phyloP scores from a whole-genome alignment of 2,797 vertebrate genomes.

The Xiphorhynchus erythropygius region DNA sequence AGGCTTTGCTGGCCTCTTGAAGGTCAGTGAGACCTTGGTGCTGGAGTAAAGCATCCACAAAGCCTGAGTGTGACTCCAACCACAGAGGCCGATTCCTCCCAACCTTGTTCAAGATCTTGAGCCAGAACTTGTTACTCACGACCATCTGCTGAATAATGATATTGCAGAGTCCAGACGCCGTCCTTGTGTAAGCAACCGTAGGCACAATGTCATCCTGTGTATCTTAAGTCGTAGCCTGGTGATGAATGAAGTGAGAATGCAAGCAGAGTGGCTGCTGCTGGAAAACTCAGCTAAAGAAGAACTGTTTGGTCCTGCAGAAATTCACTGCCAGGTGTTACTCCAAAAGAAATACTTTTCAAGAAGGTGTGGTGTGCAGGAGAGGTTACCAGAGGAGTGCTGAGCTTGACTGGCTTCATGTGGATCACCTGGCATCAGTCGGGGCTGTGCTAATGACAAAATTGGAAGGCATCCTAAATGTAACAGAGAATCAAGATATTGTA shows the following conservation, averaged over 20 bases:
- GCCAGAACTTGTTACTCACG: neutral
- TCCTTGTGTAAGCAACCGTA: neutral
- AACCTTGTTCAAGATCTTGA: neutral
- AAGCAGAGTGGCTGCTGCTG: neutral
- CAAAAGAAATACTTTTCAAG: neutral
- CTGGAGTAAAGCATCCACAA: neutral
- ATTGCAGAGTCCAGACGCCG: accelerated
- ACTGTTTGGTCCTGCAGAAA: neutral
- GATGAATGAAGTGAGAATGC: neutral
- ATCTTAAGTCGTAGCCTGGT: neutral
- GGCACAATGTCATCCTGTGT: neutral
- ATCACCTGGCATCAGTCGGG: neutral
- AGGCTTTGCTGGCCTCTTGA: neutral
- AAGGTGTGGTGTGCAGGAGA: neutral
- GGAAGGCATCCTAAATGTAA: constrained; percentile 24
- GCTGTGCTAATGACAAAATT: neutral
- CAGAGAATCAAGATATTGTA: neutral
- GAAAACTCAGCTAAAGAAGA: neutral
- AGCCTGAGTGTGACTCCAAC: neutral
- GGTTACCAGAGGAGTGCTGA: neutral
- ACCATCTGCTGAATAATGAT: neutral
- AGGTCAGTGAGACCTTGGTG: neutral
- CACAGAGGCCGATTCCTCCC: neutral
- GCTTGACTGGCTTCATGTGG: neutral
- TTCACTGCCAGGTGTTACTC: neutral